A percentile compares a stretch with the other conserved stretches of the same genome.
Evolutionary conservation across 1,140 invertebrate species (phyloP).

Genomic region (Calephelis nemesis): DNA sequence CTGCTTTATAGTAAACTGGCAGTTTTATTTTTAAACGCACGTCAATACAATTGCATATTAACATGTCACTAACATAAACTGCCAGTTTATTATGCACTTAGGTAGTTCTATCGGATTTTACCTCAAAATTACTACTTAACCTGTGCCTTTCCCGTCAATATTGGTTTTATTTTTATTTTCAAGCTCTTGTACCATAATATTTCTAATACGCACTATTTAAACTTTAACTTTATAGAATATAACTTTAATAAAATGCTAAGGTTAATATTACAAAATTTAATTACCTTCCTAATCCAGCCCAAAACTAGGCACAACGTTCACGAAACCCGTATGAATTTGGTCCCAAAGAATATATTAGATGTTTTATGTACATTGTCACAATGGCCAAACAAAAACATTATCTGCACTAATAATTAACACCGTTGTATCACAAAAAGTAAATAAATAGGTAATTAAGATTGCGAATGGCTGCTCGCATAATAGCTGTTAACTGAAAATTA

Average conservation of each 20-base stretch:
- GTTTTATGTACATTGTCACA: neutral
- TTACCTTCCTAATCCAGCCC: no score
- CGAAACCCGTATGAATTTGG: neutral
- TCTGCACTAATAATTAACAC: neutral
- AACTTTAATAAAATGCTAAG: no score
- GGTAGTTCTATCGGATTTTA: constrained; percentile 33
- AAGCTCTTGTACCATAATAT: neutral
- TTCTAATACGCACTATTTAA: no score
- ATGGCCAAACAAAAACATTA: neutral
- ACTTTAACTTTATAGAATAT: no score
- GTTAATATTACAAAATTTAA: no score
- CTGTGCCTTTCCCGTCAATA: constrained; percentile 20
- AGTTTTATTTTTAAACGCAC: constrained; percentile 50
- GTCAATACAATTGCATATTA: constrained; percentile 30
- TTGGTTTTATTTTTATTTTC: constrained; percentile 20
- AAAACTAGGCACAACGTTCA: no score
- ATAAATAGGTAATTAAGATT: constrained; percentile 7
- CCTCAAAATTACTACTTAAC: constrained; percentile 16
- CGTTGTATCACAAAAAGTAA: neutral
- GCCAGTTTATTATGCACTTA: constrained; percentile 56
- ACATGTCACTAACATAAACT: constrained; percentile 44
- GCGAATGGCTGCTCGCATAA: constrained; percentile 26
- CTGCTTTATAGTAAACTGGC: constrained; percentile 70
- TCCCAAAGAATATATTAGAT: neutral
- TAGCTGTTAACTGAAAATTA: constrained; percentile 57